Evolutionary conservation across 1,140 invertebrate genomes (phyloP), one percentile per base, ranked within the genome.

Genomic region (Drosophila pseudoananassae): DNA sequence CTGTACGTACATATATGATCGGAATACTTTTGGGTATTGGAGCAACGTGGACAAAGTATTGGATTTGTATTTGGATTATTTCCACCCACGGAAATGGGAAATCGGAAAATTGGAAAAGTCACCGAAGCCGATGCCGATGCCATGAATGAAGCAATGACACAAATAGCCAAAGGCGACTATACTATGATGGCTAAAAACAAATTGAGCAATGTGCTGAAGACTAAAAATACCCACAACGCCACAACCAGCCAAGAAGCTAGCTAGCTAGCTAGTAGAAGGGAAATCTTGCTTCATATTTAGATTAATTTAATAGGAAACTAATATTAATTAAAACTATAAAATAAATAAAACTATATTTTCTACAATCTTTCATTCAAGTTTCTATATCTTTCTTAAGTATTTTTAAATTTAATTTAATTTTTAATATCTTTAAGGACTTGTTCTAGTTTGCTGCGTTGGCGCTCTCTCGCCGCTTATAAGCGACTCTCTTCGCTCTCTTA

Each of bases 91-190:
- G 47, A 74, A 64, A 51, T 54, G n/a, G 31, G 58, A 72, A 64
- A 51, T 54, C 15, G 43, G 58, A 72, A 53, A 52, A 73, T 78
- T 66, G 68, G 51, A 72, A 53, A 52, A 72, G 68, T 66, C 63
- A 46, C 66, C 0, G n/a, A n/a, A n/a, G n/a, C n/a, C n/a, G n/a
- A n/a, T n/a, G n/a, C n/a, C 70, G 43, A 46, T 46, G 43, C 60
- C 57, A 73, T 81, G 74, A 70, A 64, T 76, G 68, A 73, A 72
- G 56, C 60, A 46, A 45, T 63, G 76, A 54, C 57, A 84, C 43
- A 50, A 58, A 56, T 58, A 36, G 68, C 38, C 36, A 59, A 31
- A 15, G 17, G 9, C 43, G 8, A 2, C 40, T 15, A 8, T 7
- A 6, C 14, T 15, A 8, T 15, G 43, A 6, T 20, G 56, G 14